These are phyloP conservation scores for Euura saliciscinereae DNA, from an alignment of 1,140 invertebrate genomes.

Conservation along the genomic window DNA sequence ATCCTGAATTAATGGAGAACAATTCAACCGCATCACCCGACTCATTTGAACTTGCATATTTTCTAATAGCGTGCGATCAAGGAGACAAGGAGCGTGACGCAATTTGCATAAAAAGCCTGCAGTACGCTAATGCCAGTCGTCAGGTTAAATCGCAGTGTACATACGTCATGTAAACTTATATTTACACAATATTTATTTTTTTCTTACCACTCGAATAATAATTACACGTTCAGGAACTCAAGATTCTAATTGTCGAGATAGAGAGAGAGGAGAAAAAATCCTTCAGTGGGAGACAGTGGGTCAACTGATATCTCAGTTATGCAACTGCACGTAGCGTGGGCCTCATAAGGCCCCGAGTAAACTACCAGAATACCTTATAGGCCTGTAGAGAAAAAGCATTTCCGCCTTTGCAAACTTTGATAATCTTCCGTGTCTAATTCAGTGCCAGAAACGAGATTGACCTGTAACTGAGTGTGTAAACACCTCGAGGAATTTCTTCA, in stretches of 20 bases:
- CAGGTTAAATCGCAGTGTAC: background rate
- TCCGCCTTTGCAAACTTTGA: too few relatives aligned
- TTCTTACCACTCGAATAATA: too few relatives aligned
- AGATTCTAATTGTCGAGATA: background rate
- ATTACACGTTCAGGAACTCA: too few relatives aligned
- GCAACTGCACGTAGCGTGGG: background rate
- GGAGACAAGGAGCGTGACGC: background rate
- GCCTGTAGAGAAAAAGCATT: too few relatives aligned
- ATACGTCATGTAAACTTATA: background rate
- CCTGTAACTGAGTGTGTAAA: too few relatives aligned
- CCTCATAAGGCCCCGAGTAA: background rate
- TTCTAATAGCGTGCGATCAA: background rate
- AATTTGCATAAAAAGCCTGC: background rate
- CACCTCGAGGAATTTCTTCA: too few relatives aligned
- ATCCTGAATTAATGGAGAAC: background rate
- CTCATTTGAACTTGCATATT: background rate
- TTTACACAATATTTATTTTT: background rate
- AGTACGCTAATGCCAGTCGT: background rate
- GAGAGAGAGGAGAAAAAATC: background rate
- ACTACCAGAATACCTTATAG: too few relatives aligned
- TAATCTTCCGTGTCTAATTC: too few relatives aligned
- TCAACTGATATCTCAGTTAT: background rate
- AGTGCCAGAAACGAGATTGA: too few relatives aligned
- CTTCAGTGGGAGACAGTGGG: background rate
- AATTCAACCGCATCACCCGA: background rate